Evolutionary conservation across 2,888 invertebrate species (phyloP).

Genomic region (Uloborus plumipes): DNA sequence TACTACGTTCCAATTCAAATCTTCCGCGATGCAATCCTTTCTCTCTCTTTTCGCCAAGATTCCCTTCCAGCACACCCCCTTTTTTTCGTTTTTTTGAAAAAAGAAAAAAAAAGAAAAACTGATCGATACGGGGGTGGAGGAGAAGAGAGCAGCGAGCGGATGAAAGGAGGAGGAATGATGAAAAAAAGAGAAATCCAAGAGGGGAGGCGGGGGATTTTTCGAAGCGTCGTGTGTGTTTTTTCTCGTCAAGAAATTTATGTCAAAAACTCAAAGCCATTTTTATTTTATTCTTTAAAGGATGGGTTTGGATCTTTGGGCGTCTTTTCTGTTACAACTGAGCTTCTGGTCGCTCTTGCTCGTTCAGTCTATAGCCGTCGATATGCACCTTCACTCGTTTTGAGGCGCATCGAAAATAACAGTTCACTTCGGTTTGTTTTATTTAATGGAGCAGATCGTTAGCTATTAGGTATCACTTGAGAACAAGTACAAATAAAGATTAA

Average conservation of each 20-base stretch:
- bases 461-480: too few species aligned
- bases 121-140: constrained; percentile 2
- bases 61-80: constrained; percentile 3
- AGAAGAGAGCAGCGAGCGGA: constrained; percentile 12
- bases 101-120: too few species aligned
- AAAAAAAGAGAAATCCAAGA: neutral
- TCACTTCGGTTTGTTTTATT: too few species aligned
- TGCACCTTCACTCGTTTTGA: too few species aligned
- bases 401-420: too few species aligned
- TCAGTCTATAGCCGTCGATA: too few species aligned
- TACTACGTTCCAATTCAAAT: constrained; percentile 45
- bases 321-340: too few species aligned
- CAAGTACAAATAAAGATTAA: too few species aligned
- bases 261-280: constrained; percentile 54
- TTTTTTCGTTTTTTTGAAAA: neutral
- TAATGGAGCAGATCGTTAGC: too few species aligned
- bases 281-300: too few species aligned
- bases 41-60: constrained; percentile 4
- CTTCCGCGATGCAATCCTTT: constrained; percentile 32
- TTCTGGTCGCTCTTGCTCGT: too few species aligned
- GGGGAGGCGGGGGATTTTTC: constrained; percentile 30
- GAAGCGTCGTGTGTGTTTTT: constrained; percentile 55
- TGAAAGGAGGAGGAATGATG: neutral
- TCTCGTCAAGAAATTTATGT: constrained; percentile 59
- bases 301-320: too few species aligned